These are phyloP conservation scores for Hucho hucho DNA, from an alignment of 2,113 vertebrate species.

Conservation along the genomic window DNA sequence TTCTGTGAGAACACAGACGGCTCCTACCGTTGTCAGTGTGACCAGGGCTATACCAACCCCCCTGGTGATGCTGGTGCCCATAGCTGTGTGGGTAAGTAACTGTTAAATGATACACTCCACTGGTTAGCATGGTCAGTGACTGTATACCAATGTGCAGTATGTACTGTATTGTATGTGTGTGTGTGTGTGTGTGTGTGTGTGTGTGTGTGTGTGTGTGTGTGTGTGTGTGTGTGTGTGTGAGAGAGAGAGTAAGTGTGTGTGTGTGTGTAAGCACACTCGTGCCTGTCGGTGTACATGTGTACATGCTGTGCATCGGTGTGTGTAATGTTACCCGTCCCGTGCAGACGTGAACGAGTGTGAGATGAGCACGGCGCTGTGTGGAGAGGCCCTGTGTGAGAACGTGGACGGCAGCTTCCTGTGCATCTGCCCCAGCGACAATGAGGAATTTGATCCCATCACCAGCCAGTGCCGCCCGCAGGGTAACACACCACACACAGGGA, in stretches of 20 bases:
- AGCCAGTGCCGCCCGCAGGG: slow-evolving; percentile 71
- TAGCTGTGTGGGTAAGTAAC: slow-evolving; percentile 68
- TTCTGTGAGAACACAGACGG: slow-evolving; percentile 77
- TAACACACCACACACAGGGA: slow-evolving; percentile 57
- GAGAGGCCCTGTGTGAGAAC: slow-evolving; percentile 78
- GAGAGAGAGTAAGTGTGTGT: too few relatives aligned
- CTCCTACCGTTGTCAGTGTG: slow-evolving; percentile 73
- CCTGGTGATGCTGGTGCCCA: slow-evolving; percentile 47
- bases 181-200: slow-evolving; percentile 2
- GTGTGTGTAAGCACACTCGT: background rate
- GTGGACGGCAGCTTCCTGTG: slow-evolving; percentile 80
- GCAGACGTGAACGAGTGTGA: slow-evolving; percentile 78
- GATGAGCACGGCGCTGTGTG: slow-evolving; percentile 72
- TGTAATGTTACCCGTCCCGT: slow-evolving; percentile 10
- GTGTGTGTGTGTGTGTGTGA: background rate
- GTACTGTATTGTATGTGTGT: background rate
- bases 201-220: background rate
- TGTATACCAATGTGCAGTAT: background rate
- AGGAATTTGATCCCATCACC: slow-evolving; percentile 78
- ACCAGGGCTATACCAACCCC: slow-evolving; percentile 71
- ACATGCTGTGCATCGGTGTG: slow-evolving; percentile 15
- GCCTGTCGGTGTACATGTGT: slow-evolving; percentile 23
- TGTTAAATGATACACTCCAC: background rate
- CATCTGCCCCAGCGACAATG: slow-evolving; percentile 77
- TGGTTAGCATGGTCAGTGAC: background rate